A percentile compares a stretch with the other conserved stretches of the same genome.
Evolutionary conservation across 2,113 vertebrate species (phyloP).

Genomic region (Diphyllodes magnificus): DNA sequence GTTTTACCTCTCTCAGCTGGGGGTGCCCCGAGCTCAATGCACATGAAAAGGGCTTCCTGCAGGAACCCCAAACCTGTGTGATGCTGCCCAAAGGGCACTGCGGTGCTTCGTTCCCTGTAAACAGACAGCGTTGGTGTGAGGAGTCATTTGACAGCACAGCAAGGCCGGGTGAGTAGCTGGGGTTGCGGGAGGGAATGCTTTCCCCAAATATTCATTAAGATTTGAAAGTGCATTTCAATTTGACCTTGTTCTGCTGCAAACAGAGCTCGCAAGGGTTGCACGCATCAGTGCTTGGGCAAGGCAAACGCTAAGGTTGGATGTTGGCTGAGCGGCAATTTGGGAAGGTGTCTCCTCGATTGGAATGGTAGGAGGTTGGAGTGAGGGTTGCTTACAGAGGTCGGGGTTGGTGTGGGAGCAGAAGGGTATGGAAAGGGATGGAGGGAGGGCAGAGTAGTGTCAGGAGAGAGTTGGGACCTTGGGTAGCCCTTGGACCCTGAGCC

Average conservation of each 20-base stretch:
- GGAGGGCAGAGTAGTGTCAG: background rate
- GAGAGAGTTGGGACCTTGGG: background rate
- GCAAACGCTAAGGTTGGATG: background rate
- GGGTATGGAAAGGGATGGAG: accelerated
- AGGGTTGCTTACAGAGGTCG: accelerated
- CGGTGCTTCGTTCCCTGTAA: background rate
- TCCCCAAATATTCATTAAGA: background rate
- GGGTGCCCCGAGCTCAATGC: background rate
- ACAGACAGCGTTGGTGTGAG: accelerated
- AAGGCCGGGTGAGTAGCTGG: background rate
- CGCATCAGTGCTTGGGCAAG: accelerated
- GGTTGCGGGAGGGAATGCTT: background rate
- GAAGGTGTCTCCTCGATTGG: background rate
- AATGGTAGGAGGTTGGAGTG: background rate
- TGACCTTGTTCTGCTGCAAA: background rate
- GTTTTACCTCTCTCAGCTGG: background rate
- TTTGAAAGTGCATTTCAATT: background rate
- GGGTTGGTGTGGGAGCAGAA: background rate
- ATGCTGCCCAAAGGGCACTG: background rate
- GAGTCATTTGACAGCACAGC: background rate
- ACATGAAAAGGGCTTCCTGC: background rate
- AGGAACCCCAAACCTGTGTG: background rate
- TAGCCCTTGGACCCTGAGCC: background rate
- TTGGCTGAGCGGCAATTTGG: background rate
- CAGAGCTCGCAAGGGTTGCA: background rate